phyloP scores from a whole-genome alignment of 2,797 vertebrate genomes.

The Darevskia mixta region DNA sequence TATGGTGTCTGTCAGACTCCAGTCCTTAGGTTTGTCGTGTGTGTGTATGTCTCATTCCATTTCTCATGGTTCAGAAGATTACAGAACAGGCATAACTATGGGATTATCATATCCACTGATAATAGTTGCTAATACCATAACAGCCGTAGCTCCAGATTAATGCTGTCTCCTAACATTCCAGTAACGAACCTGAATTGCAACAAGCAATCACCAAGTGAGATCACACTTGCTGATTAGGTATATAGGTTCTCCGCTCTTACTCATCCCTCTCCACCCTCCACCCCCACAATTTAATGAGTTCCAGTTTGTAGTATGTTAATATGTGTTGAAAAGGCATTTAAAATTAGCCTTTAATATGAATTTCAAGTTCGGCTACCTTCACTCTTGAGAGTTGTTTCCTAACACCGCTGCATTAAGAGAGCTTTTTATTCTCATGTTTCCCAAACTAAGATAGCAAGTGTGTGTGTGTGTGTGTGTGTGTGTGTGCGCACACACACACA shows the following conservation, averaged over 20 bases:
- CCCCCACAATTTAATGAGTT: conserved; percentile 71
- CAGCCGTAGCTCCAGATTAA: conserved; percentile 45
- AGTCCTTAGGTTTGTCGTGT: background rate
- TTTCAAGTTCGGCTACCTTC: conserved; percentile 51
- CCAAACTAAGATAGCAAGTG: background rate
- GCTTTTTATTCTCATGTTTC: conserved; percentile 2
- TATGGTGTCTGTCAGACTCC: background rate
- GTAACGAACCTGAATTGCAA: conserved; percentile 64
- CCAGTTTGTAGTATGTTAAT: conserved; percentile 54
- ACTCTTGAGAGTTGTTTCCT: conserved; percentile 35
- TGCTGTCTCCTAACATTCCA: conserved; percentile 52
- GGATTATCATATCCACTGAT: conserved; percentile 4
- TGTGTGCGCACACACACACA: background rate
- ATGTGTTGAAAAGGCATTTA: conserved; percentile 66
- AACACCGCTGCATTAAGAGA: background rate
- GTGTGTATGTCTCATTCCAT: background rate
- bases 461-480: background rate
- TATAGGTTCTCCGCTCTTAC: conserved; percentile 51
- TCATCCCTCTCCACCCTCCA: background rate
- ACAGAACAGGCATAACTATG: background rate
- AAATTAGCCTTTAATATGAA: conserved; percentile 65
- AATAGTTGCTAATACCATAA: conserved; percentile 35
- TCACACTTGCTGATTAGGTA: conserved; percentile 70
- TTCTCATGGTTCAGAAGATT: background rate
- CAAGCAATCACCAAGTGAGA: conserved; percentile 67